A percentile compares a stretch with the other conserved stretches of the same genome.
Evolutionary conservation across 1,140 invertebrate species (phyloP).

Genomic region (Ceratina calcarata): DNA sequence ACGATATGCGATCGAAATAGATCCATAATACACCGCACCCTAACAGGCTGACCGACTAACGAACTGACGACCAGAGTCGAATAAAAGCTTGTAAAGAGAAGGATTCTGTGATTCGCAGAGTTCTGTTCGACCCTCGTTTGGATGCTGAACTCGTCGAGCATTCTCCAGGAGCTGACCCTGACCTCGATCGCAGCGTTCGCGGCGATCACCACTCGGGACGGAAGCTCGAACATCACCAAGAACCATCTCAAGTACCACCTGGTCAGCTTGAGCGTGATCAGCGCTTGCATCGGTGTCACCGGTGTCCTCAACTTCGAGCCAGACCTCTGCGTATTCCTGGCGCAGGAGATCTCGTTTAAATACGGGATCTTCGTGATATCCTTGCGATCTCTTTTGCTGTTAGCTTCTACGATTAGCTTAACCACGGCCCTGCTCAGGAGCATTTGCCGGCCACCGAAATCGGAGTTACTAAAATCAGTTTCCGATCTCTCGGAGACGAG

Average conservation of each 20-base stretch:
- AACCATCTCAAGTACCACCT: slow-evolving; percentile 82
- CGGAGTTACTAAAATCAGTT: slow-evolving; percentile 73
- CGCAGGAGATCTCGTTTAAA: slow-evolving; percentile 78
- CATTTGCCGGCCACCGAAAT: slow-evolving; percentile 73
- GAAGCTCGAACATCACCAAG: slow-evolving; percentile 74
- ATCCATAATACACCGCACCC: too few relatives aligned
- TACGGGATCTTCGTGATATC: slow-evolving; percentile 81
- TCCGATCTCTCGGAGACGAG: slow-evolving; percentile 76
- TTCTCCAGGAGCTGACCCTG: slow-evolving; percentile 81
- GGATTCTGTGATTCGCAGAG: slow-evolving; percentile 55
- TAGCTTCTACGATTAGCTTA: slow-evolving; percentile 69
- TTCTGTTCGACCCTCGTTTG: slow-evolving; percentile 81
- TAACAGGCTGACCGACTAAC: too few relatives aligned
- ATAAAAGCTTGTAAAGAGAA: too few relatives aligned
- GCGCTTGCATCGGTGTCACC: slow-evolving; percentile 79
- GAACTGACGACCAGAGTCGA: too few relatives aligned
- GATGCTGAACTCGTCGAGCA: slow-evolving; percentile 79
- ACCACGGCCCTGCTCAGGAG: slow-evolving; percentile 63
- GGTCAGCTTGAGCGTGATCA: slow-evolving; percentile 80
- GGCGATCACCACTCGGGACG: slow-evolving; percentile 76
- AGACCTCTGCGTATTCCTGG: slow-evolving; percentile 78
- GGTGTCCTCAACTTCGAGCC: slow-evolving; percentile 76
- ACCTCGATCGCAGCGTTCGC: slow-evolving; percentile 81
- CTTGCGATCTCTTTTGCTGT: slow-evolving; percentile 74
- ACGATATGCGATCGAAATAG: not conserved